A percentile compares a stretch with the other conserved stretches of the same genome.
These are phyloP conservation scores for Platyrinchus mystaceus DNA, from an alignment of 2,797 vertebrate genomes.

Conservation along the genomic window DNA sequence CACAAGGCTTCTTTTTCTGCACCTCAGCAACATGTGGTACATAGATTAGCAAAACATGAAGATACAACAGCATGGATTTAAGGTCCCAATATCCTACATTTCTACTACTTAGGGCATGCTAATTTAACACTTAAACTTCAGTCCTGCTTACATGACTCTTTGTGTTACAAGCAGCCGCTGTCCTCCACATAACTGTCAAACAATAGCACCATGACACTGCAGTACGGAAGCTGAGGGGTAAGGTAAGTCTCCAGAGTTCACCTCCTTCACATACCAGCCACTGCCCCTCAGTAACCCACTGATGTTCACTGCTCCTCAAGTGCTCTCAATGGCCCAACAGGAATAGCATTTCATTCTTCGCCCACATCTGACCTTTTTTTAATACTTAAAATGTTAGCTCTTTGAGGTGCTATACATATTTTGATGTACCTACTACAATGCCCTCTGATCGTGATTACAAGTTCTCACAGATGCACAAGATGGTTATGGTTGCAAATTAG, in stretches of 20 bases:
- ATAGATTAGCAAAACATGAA: neutral
- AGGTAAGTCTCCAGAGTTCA: neutral
- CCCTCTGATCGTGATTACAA: neutral
- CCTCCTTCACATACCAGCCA: neutral
- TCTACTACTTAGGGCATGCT: neutral
- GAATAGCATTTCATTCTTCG: neutral
- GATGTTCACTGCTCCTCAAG: neutral
- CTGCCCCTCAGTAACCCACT: neutral
- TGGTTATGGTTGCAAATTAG: neutral
- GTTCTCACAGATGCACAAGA: neutral
- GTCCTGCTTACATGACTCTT: neutral
- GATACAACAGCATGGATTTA: neutral
- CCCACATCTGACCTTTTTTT: neutral
- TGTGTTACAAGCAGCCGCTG: neutral
- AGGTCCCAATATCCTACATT: neutral
- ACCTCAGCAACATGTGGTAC: neutral
- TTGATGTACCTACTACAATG: neutral
- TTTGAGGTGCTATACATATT: neutral
- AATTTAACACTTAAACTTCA: neutral
- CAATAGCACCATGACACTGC: rapidly evolving
- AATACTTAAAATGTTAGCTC: neutral
- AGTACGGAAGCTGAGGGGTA: neutral
- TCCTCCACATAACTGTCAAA: neutral
- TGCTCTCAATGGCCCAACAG: neutral
- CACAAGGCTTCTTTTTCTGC: slow-evolving; percentile 7